A percentile compares a stretch with the other conserved stretches of the same genome.
Evolutionary conservation across 1,140 invertebrate species (phyloP).

Genomic region (Contarinia nasturtii): DNA sequence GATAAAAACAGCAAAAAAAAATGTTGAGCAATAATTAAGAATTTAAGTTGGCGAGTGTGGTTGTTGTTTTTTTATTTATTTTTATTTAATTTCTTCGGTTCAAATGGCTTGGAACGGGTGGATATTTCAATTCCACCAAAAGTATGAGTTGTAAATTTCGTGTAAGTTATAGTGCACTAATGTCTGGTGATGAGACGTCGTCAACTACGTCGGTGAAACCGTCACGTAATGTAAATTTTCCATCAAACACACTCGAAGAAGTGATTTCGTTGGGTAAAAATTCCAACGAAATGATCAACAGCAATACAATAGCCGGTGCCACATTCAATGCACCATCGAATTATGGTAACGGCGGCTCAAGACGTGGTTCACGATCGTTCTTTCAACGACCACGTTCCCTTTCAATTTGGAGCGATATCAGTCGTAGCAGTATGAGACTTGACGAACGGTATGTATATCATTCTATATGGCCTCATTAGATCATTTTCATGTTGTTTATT

Average conservation of each 20-base stretch:
- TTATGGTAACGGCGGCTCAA: slow-evolving; percentile 15
- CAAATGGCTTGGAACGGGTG: neutral
- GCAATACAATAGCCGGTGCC: too few species aligned
- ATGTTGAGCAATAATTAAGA: neutral
- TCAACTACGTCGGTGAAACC: slow-evolving; percentile 20
- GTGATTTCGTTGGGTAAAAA: slow-evolving; percentile 25
- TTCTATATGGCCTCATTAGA: too few species aligned
- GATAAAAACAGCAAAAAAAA: too few species aligned
- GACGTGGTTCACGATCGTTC: slow-evolving; percentile 19
- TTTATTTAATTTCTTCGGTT: too few species aligned
- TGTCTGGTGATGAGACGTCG: slow-evolving; percentile 23
- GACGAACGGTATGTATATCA: slow-evolving; percentile 48
- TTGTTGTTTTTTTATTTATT: too few species aligned
- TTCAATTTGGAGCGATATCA: slow-evolving; percentile 70
- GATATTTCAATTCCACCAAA: neutral
- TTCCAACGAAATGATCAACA: too few species aligned
- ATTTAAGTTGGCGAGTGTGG: neutral
- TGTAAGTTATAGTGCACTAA: slow-evolving; percentile 22
- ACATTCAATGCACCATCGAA: too few species aligned
- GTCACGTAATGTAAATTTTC: slow-evolving; percentile 47
- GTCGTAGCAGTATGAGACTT: slow-evolving; percentile 54
- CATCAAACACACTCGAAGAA: slow-evolving; percentile 38
- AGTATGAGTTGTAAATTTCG: slow-evolving; percentile 13
- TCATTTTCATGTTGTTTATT: too few species aligned
- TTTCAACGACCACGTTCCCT: slow-evolving; percentile 45